These are phyloP conservation scores for Aphaenogaster ashmeadi DNA, from an alignment of 1,140 invertebrate species.

Conservation along the genomic window DNA sequence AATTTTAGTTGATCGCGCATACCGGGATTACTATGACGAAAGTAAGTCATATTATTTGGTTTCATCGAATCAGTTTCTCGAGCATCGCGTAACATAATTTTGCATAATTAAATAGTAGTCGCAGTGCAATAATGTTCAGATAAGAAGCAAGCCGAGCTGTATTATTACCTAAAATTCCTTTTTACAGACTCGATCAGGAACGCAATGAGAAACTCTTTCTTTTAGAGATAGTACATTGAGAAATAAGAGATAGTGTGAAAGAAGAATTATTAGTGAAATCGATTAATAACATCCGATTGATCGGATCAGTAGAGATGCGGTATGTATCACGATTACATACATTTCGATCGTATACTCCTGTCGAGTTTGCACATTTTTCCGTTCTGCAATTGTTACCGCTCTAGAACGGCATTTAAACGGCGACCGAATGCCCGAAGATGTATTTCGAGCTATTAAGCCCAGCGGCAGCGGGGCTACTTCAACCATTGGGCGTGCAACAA, in stretches of 20 bases:
- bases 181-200: not conserved
- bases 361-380: constrained; percentile 33
- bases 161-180: not conserved
- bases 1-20: constrained; percentile 56
- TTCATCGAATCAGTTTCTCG: constrained; percentile 39
- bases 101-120: constrained; percentile 12
- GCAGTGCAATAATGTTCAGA: not conserved
- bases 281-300: not conserved
- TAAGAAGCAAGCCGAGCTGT: not conserved
- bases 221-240: not conserved
- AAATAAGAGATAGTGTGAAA: not conserved
- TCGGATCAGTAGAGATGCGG: not conserved
- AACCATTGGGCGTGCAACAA: constrained; percentile 58
- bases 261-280: constrained; percentile 7
- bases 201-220: not conserved
- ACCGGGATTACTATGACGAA: not conserved
- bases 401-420: constrained; percentile 55
- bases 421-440: constrained; percentile 50
- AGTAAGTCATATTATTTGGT: constrained; percentile 44
- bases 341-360: not conserved
- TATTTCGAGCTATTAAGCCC: constrained; percentile 62
- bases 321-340: constrained; percentile 11
- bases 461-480: constrained; percentile 41
- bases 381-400: constrained; percentile 42
- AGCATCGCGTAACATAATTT: not conserved